A percentile compares a stretch with the other conserved stretches of the same genome.
Evolutionary conservation across 2,888 invertebrate genomes (phyloP).

Genomic region (Choreutis nemorana): DNA sequence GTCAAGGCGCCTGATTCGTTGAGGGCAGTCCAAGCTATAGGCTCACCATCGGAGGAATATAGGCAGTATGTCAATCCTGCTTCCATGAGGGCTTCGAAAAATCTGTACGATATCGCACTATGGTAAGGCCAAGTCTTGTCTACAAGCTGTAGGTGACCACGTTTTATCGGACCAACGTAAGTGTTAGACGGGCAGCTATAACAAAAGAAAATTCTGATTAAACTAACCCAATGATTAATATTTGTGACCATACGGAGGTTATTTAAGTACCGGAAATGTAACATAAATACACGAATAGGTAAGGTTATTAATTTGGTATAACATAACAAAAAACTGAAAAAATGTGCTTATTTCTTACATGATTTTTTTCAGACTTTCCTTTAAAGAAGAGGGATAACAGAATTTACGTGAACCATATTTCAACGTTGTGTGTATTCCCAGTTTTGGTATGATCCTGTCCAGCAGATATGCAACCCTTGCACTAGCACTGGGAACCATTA

Average conservation of each 20-base stretch:
- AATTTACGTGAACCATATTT: no score
- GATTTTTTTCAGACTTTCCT: no score
- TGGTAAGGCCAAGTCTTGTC: conserved; percentile 18
- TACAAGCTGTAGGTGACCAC: conserved; percentile 14
- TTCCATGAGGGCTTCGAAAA: conserved; percentile 15
- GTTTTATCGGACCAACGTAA: conserved; percentile 14
- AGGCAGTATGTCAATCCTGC: conserved; percentile 16
- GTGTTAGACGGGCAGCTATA: conserved; percentile 16
- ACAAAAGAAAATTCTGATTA: conserved; percentile 2
- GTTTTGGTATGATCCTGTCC: conserved; percentile 7
- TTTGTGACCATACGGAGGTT: no score
- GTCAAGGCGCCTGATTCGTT: conserved; percentile 8
- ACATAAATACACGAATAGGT: no score
- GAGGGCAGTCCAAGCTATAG: conserved; percentile 10
- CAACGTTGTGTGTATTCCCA: conserved; percentile 10
- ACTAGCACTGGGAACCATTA: conserved; percentile 12
- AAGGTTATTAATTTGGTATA: no score
- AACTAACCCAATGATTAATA: no score
- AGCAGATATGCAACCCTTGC: conserved; percentile 12
- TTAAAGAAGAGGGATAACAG: no score
- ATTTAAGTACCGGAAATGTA: no score
- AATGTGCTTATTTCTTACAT: no score
- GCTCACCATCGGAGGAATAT: conserved; percentile 14
- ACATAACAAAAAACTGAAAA: no score
- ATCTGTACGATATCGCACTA: conserved; percentile 9